Evolutionary conservation across 2,113 vertebrate genomes (phyloP), one percentile per base, ranked within the genome.

Genomic region (Mirounga angustirostris): DNA sequence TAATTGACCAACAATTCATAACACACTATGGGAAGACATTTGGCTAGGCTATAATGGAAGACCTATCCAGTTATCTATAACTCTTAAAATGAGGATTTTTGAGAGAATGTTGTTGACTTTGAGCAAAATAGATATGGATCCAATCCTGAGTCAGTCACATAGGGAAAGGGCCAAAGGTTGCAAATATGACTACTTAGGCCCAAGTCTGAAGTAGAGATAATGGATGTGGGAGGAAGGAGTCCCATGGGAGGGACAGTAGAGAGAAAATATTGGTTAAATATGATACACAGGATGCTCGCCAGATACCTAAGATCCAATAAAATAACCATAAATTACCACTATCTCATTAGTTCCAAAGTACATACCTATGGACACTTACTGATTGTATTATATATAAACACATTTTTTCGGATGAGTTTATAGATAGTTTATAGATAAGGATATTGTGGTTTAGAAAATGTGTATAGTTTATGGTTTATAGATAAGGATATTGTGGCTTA

Each of bases 21-120:
- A 14, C 46, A 74, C 13, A 78, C 40, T 86, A 15, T 73, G 30
- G 9, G 22, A 94, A 81, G 9, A 59, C 2, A 58, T 52, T 74
- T 96, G n/a, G 30, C 19, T 82, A 46, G 87, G 12, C 52, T 65
- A 79, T 84, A 36, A 78, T 58, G 67, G 59, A 84, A 91, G 61
- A 76, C 26, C 65, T 52, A 79, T 16, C 63, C 36, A n/a, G 16
- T 63, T 91, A 22, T 61, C 24, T 89, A 46, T 22, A 73, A 59
- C 16, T 79, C 26, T 89, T 52, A 85, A 85, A 92, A 58, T 46
- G 61, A 80, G 30, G 24, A n/a, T 83, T 59, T 80, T 74, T 22
- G 10, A 91, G 21, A 52, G 24, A 63, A 78, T 79, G 7, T 24
- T 80, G 7, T 52, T 63, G 79, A 82, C 21, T 33, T 40, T 63